These are phyloP conservation scores for Aplocera efformata DNA, from an alignment of 2,888 invertebrate genomes.

Conservation along the genomic window DNA sequence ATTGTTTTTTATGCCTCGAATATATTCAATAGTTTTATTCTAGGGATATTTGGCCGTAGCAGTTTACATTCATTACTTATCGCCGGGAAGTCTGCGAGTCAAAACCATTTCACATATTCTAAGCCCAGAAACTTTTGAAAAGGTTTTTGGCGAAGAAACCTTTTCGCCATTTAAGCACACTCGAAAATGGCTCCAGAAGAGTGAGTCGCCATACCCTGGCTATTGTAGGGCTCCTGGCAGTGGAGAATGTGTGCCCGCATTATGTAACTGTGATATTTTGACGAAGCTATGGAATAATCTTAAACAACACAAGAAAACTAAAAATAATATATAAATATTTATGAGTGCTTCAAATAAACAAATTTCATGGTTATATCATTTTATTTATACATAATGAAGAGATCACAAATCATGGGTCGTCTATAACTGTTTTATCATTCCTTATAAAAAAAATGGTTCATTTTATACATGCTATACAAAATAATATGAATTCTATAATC, in stretches of 20 bases:
- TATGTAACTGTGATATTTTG: conserved; percentile 59
- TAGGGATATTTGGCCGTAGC: conserved; percentile 50
- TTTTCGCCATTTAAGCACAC: conserved; percentile 15
- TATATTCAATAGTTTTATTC: conserved; percentile 25
- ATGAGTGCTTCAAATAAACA: not conserved
- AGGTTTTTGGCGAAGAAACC: conserved; percentile 8
- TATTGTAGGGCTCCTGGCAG: conserved; percentile 64
- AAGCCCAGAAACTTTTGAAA: conserved; percentile 28
- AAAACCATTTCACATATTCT: conserved; percentile 34
- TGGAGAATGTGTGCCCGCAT: conserved; percentile 41
- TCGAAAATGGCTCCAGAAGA: conserved; percentile 52
- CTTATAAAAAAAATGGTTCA: too few relatives aligned
- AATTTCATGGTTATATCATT: conserved; percentile 1
- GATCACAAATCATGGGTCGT: conserved; percentile 4
- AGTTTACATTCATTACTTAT: conserved; percentile 50
- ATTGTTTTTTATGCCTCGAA: too few relatives aligned
- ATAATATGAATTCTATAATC: too few relatives aligned
- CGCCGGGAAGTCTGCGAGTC: conserved; percentile 50
- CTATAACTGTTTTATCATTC: too few relatives aligned
- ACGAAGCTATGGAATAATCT: conserved; percentile 43
- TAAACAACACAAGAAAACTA: conserved; percentile 4
- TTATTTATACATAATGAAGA: not conserved
- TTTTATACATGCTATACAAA: too few relatives aligned
- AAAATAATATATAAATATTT: not conserved
- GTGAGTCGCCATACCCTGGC: conserved; percentile 63